A percentile compares a stretch with the other conserved stretches of the same genome.
Evolutionary conservation across 2,888 invertebrate species (phyloP).

Genomic region (Melolontha melolontha): DNA sequence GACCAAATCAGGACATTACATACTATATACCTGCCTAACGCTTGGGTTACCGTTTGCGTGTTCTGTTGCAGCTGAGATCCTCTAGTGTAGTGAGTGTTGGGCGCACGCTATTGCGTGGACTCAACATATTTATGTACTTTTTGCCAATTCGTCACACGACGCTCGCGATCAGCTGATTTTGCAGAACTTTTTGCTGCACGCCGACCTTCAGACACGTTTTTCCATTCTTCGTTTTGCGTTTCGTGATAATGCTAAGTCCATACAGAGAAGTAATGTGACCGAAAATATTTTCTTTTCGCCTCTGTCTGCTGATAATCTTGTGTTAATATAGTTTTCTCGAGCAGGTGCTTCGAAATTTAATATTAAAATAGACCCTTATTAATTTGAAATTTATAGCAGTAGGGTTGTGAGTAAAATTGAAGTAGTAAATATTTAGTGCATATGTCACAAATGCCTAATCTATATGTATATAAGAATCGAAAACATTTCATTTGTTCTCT

Average conservation of each 20-base stretch:
- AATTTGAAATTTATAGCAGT: too few relatives aligned
- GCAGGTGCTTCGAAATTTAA: too few relatives aligned
- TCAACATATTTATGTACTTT: conserved; percentile 60
- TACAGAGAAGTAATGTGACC: too few relatives aligned
- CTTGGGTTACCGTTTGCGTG: conserved; percentile 51
- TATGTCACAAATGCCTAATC: too few relatives aligned
- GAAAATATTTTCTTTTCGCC: too few relatives aligned
- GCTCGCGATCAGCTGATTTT: conserved; percentile 57
- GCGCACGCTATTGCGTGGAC: conserved; percentile 62
- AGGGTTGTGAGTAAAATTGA: too few relatives aligned
- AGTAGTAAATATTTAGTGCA: too few relatives aligned
- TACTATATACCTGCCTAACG: conserved; percentile 20
- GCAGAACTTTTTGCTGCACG: conserved; percentile 40
- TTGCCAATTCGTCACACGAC: conserved; percentile 58
- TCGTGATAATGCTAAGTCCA: background rate
- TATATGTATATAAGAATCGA: too few relatives aligned
- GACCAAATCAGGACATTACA: conserved; percentile 43
- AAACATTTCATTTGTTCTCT: too few relatives aligned
- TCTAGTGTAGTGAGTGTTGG: conserved; percentile 50
- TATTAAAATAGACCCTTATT: too few relatives aligned
- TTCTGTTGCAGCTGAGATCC: conserved; percentile 53
- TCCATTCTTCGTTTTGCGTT: background rate
- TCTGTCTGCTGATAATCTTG: too few relatives aligned
- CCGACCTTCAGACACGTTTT: conserved; percentile 35
- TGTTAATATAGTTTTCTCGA: too few relatives aligned